Evolutionary conservation across 2,797 vertebrate genomes (phyloP).

Genomic region (Peromyscus nudipes): DNA sequence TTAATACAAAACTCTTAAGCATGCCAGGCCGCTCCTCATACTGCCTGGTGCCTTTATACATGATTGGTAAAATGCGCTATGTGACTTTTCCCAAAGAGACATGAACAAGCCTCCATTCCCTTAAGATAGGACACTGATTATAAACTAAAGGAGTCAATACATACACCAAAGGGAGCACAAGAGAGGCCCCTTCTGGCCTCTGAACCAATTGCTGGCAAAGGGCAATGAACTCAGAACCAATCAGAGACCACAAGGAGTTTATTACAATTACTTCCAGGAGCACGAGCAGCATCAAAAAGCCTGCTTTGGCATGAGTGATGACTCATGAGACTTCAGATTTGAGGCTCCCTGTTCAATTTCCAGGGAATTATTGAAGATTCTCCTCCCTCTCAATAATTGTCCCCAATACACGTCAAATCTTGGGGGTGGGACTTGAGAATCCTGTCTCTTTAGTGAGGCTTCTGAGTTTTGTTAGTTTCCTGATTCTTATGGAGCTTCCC

Average conservation of each 20-base stretch:
- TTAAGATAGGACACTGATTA: neutral
- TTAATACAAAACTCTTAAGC: neutral
- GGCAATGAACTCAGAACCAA: neutral
- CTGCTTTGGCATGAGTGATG: neutral
- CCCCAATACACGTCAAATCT: neutral
- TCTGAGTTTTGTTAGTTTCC: neutral
- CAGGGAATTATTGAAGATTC: neutral
- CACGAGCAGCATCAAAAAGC: neutral
- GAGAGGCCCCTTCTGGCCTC: neutral
- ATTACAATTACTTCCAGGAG: neutral
- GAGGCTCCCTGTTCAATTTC: neutral
- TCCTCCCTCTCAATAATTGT: neutral
- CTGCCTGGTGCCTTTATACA: neutral
- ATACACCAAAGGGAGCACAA: neutral
- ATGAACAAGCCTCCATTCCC: neutral
- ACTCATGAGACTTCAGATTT: neutral
- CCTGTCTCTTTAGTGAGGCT: neutral
- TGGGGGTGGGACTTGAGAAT: neutral
- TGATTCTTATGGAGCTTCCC: neutral
- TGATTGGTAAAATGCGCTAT: neutral
- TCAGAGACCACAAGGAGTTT: neutral
- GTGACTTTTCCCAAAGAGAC: neutral
- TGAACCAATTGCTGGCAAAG: too few species aligned
- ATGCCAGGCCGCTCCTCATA: neutral
- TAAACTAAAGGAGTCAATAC: neutral